Evolutionary conservation across 2,113 vertebrate species (phyloP).

Genomic region (Silurus meridionalis): DNA sequence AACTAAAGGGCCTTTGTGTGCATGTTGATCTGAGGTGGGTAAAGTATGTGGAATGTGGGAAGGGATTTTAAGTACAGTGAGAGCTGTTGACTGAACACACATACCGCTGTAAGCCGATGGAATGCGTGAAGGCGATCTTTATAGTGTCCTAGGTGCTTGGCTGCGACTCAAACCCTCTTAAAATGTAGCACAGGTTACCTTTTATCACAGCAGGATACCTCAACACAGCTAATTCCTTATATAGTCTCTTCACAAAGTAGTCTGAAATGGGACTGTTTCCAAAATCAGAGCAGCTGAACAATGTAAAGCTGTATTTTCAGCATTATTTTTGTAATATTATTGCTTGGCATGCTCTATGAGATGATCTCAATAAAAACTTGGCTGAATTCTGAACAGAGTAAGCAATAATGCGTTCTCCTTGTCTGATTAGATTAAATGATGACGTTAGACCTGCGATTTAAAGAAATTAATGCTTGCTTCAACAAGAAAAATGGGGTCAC

Average conservation of each 20-base stretch:
- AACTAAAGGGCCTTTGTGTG: constrained; percentile 5
- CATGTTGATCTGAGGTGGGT: constrained; percentile 37
- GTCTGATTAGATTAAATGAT: not conserved
- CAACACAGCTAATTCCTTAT: not conserved
- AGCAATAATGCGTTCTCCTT: not conserved
- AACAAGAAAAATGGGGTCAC: not conserved
- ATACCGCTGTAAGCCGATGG: constrained; percentile 26
- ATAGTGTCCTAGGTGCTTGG: constrained; percentile 13
- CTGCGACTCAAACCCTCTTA: not conserved
- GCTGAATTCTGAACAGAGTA: not conserved
- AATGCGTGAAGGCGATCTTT: constrained; percentile 37
- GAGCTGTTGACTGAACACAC: constrained; percentile 35
- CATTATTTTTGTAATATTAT: not conserved
- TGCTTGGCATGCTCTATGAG: not conserved
- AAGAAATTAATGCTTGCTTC: no score
- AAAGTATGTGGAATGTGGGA: constrained; percentile 35
- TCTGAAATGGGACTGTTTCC: constrained; percentile 9
- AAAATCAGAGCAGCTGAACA: not conserved
- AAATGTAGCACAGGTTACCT: not conserved
- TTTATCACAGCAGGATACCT: not conserved
- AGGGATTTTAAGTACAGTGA: not conserved
- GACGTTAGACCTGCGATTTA: not conserved
- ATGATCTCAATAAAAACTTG: not conserved
- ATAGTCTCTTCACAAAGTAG: not conserved
- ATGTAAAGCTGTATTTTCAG: not conserved